These are phyloP conservation scores for Todus mexicanus DNA, from an alignment of 2,797 vertebrate genomes.

Conservation along the genomic window DNA sequence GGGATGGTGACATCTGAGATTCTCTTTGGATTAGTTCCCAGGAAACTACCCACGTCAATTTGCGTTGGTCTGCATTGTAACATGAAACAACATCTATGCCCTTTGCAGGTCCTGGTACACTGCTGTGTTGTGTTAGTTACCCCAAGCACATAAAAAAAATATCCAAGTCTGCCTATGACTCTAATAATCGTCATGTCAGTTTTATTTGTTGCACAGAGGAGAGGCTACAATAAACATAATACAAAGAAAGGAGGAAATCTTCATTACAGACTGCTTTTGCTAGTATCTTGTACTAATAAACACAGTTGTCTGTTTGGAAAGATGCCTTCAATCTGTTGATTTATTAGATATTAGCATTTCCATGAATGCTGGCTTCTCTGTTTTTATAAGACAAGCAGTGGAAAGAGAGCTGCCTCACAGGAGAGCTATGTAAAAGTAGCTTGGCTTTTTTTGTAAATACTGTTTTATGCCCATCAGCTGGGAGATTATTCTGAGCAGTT, in stretches of 20 bases:
- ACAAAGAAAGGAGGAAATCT: conserved; percentile 46
- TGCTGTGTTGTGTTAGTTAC: not conserved
- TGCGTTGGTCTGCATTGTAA: not conserved
- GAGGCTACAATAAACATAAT: conserved; percentile 21
- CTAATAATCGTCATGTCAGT: not conserved
- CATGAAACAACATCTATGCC: not conserved
- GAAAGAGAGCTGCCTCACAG: not conserved
- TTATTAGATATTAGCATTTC: not conserved
- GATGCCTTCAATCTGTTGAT: conserved; percentile 5
- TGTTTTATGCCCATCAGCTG: not conserved
- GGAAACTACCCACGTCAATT: not conserved
- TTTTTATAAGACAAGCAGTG: not conserved
- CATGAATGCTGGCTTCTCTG: not conserved
- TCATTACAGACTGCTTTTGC: conserved; percentile 26
- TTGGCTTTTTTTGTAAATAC: not conserved
- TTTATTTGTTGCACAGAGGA: conserved; percentile 34
- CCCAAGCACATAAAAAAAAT: not conserved
- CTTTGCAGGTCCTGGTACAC: not conserved
- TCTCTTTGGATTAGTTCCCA: conserved; percentile 6
- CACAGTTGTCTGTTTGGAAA: conserved; percentile 62
- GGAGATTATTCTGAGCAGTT: not conserved
- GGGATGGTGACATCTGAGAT: not conserved
- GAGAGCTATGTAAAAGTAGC: not conserved
- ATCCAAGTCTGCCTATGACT: not conserved
- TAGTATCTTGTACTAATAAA: conserved; percentile 55